phyloP scores from a whole-genome alignment of 2,888 invertebrate genomes.

The Cylindroiulus punctatus region DNA sequence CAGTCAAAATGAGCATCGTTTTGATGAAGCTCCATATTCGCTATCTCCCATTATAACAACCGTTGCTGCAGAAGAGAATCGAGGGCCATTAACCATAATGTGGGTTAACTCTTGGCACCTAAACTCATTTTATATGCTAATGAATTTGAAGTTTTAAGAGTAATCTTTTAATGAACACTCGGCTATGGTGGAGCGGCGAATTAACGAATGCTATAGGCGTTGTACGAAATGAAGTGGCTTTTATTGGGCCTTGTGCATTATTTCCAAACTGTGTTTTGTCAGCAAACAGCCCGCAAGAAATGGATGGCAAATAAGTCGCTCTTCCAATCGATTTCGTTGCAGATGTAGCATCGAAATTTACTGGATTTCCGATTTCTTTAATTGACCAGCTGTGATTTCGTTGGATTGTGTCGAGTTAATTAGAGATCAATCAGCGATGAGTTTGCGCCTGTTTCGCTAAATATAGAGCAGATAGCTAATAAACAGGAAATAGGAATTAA shows the following conservation, averaged over 20 bases:
- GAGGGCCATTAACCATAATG: not conserved
- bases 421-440: not conserved
- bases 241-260: not conserved
- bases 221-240: not conserved
- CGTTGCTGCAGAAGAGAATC: not conserved
- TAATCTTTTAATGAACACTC: not conserved
- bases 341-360: not conserved
- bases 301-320: not conserved
- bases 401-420: not conserved
- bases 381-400: not conserved
- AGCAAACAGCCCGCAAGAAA: too few relatives aligned
- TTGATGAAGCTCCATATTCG: not conserved
- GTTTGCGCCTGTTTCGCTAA: too few relatives aligned
- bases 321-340: not conserved
- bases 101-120: not conserved
- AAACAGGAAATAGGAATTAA: too few relatives aligned
- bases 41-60: not conserved
- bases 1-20: not conserved
- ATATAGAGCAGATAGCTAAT: too few relatives aligned
- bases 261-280: not conserved
- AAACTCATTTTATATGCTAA: not conserved
- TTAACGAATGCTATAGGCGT: not conserved
- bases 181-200: not conserved
- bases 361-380: not conserved
- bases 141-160: not conserved